A percentile compares a stretch with the other conserved stretches of the same genome.
phyloP scores from a whole-genome alignment of 1,140 invertebrate species.

The Gonatopus flavifemur region DNA sequence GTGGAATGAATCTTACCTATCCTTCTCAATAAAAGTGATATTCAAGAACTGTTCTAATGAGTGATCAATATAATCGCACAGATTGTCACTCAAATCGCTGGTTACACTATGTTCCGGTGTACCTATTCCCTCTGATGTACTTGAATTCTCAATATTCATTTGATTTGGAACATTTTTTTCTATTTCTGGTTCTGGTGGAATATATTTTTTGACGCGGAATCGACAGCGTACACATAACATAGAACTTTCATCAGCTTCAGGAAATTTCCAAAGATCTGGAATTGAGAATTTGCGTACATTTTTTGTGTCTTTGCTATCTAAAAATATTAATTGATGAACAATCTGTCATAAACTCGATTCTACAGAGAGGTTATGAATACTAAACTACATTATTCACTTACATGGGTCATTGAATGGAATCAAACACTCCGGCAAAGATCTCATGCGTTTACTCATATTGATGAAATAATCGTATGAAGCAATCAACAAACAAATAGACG shows the following conservation, averaged over 20 bases:
- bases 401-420: slow-evolving; percentile 3
- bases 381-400: slow-evolving; percentile 2
- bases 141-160: slow-evolving; percentile 4
- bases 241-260: slow-evolving; percentile 4
- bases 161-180: slow-evolving; percentile 6
- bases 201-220: slow-evolving; percentile 4
- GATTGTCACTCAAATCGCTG: too few relatives aligned
- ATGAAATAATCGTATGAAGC: background rate
- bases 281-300: slow-evolving; percentile 3
- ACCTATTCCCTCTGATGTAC: slow-evolving; percentile 6
- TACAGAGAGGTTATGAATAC: slow-evolving; percentile 4
- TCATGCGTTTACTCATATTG: background rate
- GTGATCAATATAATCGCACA: too few relatives aligned
- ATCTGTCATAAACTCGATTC: background rate
- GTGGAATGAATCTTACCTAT: too few relatives aligned
- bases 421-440: too few relatives aligned
- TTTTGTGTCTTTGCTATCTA: slow-evolving; percentile 1
- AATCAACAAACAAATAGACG: background rate
- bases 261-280: slow-evolving; percentile 6
- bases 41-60: too few relatives aligned
- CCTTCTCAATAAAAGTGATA: too few relatives aligned
- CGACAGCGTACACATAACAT: slow-evolving; percentile 8
- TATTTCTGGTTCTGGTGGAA: background rate
- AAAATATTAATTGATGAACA: slow-evolving; percentile 1
- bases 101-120: too few relatives aligned